Evolutionary conservation across 1,140 invertebrate species (phyloP), one percentile per base, ranked within the genome.

Genomic region (Diachasmimorpha longicaudata): DNA sequence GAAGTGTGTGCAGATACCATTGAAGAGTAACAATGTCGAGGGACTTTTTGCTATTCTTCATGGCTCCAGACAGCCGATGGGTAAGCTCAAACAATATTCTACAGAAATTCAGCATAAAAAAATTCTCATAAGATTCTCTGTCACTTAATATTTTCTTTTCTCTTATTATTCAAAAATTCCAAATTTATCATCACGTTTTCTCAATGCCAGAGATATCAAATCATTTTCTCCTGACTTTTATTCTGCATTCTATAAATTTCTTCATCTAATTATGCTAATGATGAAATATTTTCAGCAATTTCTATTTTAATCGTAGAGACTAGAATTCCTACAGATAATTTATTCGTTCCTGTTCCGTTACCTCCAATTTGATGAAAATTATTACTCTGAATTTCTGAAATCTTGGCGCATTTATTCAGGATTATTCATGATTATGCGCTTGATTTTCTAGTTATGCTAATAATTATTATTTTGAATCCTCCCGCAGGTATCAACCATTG

Each of bases 1-100:
- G 67, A 76, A 69, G 0, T 93, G 92, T 75, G 78, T 86, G 67
- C 88, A 86, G 36, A 66, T 85, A 16, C 0, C 76, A 9, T 9
- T 84, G 58, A 74, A 74, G 46, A 63, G 16, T 8, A 80, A 79
- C 8, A 80, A 80, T 23, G 44, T 81, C 19, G 85, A 88, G 0
- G 89, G 91, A 36, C 80, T 89, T 1, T 92, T 93, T 76, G 82
- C 89, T 0, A 85, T 94, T 0, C 83, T 86, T 0, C 92, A 93
- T 71, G 77, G 81, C 39, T 92, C 90, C 0, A 84, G 89, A 1
- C 93, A 93, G 79, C 88, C 89, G 2, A 75, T 83, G 23, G 78
- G 83, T 82, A 31, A 68, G 72, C 31, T 31, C 31, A 2, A 2
- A 6, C 2, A 31, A 31, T 3, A 31, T 31, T 6, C 31, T 31